phyloP scores from a whole-genome alignment of 2,888 invertebrate genomes.

The Acanthopleura granulata region DNA sequence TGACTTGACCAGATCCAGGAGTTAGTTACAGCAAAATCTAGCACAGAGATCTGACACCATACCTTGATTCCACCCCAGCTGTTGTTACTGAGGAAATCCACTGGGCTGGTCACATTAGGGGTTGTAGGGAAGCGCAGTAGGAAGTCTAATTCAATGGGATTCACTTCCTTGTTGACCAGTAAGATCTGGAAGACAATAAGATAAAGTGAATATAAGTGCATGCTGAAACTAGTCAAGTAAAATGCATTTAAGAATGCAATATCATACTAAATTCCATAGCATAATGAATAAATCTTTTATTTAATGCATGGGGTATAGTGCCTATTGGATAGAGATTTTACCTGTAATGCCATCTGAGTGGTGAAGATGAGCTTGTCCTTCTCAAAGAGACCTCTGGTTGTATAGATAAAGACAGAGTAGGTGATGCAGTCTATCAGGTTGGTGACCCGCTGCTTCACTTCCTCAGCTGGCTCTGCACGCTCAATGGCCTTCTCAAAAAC shows the following conservation, averaged over 20 bases:
- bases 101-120: constrained; percentile 93
- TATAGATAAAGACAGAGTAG: constrained; percentile 94
- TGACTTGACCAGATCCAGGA: no score
- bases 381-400: constrained; percentile 93
- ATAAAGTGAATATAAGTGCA: neutral
- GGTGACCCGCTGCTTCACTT: constrained; percentile 82
- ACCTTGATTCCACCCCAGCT: constrained; percentile 95
- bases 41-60: constrained; percentile 13
- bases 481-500: constrained; percentile 97
- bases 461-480: constrained; percentile 85
- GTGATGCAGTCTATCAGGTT: constrained; percentile 96
- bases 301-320: no score
- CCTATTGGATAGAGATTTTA: constrained; percentile 60
- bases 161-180: constrained; percentile 87
- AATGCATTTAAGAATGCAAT: no score
- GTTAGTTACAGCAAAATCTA: no score
- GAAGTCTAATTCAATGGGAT: constrained; percentile 89
- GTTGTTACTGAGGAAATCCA: constrained; percentile 91
- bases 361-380: constrained; percentile 96
- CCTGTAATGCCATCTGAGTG: constrained; percentile 96
- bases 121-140: constrained; percentile 91
- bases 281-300: no score
- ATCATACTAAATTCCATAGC: no score
- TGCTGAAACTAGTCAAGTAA: no score
- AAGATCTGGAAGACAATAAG: constrained; percentile 77